These are phyloP conservation scores for Epinotia ramella DNA, from an alignment of 2,888 invertebrate species.

Conservation along the genomic window DNA sequence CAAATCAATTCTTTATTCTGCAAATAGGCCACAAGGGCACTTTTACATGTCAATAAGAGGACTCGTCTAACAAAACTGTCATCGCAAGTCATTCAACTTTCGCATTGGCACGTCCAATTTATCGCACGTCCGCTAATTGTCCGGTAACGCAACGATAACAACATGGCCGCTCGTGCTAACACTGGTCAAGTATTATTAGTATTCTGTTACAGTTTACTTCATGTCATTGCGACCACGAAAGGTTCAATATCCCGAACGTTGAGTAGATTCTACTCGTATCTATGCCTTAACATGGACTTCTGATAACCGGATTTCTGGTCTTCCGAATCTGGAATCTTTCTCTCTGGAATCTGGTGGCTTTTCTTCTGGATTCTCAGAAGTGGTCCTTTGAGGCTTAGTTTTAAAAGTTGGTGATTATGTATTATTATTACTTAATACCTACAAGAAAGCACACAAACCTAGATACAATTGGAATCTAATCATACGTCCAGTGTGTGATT, in stretches of 20 bases:
- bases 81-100: conserved; percentile 9
- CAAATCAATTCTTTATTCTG: no score
- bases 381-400: no score
- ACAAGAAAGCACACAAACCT: no score
- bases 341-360: background rate
- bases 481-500: no score
- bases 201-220: background rate
- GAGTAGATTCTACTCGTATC: background rate
- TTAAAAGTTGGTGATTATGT: no score
- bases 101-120: conserved; percentile 14
- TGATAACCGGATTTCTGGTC: no score
- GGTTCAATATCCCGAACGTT: conserved; percentile 17
- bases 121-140: conserved; percentile 9
- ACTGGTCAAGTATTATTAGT: background rate
- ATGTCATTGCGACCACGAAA: background rate
- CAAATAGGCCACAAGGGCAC: no score
- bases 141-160: conserved; percentile 13
- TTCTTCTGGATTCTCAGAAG: background rate
- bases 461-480: no score
- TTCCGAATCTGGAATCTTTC: no score
- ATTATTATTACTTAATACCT: no score
- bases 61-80: background rate
- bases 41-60: no score
- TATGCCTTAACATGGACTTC: background rate
- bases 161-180: background rate